Conservation (phyloP, 1,140 invertebrate genomes). For the Diabrotica virgifera region DNA sequence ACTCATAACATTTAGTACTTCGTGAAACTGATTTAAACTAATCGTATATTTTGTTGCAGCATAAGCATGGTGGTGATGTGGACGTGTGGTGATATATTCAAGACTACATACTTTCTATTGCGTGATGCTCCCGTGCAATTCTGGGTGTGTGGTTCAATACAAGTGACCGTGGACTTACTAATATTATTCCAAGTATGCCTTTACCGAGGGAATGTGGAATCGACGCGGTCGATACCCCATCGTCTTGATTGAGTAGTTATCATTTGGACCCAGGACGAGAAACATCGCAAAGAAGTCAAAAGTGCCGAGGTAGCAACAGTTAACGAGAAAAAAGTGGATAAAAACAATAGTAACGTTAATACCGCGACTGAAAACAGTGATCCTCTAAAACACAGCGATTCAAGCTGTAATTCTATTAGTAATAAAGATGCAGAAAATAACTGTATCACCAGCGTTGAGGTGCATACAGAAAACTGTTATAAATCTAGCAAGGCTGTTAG, state of each 20-base stretch:
- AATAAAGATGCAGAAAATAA: neutral
- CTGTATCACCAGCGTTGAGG: conserved; percentile 24
- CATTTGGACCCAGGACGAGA: conserved; percentile 45
- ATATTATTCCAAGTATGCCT: conserved; percentile 61
- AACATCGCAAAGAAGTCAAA: conserved; percentile 26
- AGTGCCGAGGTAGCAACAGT: conserved; percentile 18
- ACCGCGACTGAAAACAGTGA: conserved; percentile 8
- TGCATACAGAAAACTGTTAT: conserved; percentile 27
- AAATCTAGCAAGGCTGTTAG: conserved; percentile 9
- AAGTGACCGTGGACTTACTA: conserved; percentile 65
- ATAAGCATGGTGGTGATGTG: conserved; percentile 95
- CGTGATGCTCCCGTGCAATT: conserved; percentile 91
- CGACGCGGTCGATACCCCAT: conserved; percentile 50
- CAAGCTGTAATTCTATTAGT: conserved; percentile 18
- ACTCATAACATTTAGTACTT: too few relatives aligned
- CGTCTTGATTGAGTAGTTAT: conserved; percentile 61
- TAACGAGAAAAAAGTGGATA: conserved; percentile 19
- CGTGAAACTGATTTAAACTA: too few relatives aligned
- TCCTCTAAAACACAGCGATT: conserved; percentile 9
- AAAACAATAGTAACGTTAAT: conserved; percentile 5
- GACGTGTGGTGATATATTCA: conserved; percentile 93
- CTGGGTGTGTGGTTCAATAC: conserved; percentile 90
- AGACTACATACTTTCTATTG: conserved; percentile 93
- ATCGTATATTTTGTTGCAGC: conserved; percentile 55
- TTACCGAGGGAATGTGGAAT: conserved; percentile 61